Base-by-base conservation (phyloP, 1,140 invertebrate genomes). In the Drosophila truncata region DNA sequence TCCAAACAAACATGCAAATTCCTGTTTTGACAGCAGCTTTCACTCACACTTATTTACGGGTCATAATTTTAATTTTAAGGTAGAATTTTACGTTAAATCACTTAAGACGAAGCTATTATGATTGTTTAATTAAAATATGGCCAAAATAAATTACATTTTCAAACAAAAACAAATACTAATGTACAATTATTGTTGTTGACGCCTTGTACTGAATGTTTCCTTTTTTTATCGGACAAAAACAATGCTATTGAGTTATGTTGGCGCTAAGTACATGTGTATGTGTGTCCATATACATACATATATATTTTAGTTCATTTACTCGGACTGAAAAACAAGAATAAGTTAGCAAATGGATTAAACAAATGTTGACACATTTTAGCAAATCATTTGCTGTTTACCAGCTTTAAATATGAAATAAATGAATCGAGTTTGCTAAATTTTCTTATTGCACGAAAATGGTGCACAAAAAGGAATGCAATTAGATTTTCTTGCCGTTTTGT, bases 11-110 rank as follows among this genome's bases (percentile, higher is more conserved):
- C 16, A n/a, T 55, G 33, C 33, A n/a, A 37, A 25, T 37, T 16
- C 18, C n/a, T 20, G 37, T 18, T 59, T 44, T 42, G 35, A 2
- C 54, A 42, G 54, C 54, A 42, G 54, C 54, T 14, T 41, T 16
- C 7, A 27, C 4, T 16, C 31, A 23, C 31, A 23, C 16, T 23
- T 23, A 37, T 54, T 54, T 16, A 14, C 20, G 6, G 3, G n/a
- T 9, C 49, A 33, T 29, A 35, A 52, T 20, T 20, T 23, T 10
- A 31, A 14, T 10, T n/a, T 23, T 54, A 37, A 11, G n/a, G n/a
- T n/a, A n/a, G n/a, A n/a, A n/a, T n/a, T 2, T 23, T 37, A 54
- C 14, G 23, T 35, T 54, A 37, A 37, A 25, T 25, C 52, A 25
- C 18, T 16, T 18, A 16, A 23, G 33, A 10, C 31, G 18, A 10